phyloP scores from a whole-genome alignment of 2,113 vertebrate genomes.

The Dascyllus trimaculatus region DNA sequence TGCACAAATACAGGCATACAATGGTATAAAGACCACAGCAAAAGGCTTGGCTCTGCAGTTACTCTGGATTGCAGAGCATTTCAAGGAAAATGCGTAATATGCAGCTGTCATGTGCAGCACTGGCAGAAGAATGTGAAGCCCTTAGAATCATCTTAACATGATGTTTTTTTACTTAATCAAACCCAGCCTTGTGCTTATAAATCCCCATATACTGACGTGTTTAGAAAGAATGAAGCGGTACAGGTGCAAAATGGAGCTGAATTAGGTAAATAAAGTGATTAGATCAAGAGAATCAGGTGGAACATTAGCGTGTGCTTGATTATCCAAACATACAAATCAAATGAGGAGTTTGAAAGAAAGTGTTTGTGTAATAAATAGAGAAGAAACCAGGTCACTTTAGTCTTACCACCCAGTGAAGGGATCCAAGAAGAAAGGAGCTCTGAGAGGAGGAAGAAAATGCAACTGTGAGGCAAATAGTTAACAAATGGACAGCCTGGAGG shows the following conservation, averaged over 20 bases:
- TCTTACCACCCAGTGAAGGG: neutral
- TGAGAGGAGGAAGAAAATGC: neutral
- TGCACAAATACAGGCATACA: conserved; percentile 3
- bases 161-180: too few relatives aligned
- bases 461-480: neutral
- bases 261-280: neutral
- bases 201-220: too few relatives aligned
- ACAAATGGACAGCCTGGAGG: neutral
- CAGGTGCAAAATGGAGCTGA: too few relatives aligned
- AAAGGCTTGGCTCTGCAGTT: conserved; percentile 1
- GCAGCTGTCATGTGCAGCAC: neutral
- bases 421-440: neutral
- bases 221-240: too few relatives aligned
- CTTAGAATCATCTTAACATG: too few relatives aligned
- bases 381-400: neutral
- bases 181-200: too few relatives aligned
- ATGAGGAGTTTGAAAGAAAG: neutral
- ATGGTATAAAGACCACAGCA: neutral
- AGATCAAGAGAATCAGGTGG: neutral
- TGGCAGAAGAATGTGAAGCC: too few relatives aligned
- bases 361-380: neutral
- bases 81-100: conserved; percentile 4
- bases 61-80: neutral
- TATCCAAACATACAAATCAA: neutral
- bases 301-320: neutral